Base-by-base conservation (phyloP, 2,113 vertebrate genomes). In the Bujurquina vittata region DNA sequence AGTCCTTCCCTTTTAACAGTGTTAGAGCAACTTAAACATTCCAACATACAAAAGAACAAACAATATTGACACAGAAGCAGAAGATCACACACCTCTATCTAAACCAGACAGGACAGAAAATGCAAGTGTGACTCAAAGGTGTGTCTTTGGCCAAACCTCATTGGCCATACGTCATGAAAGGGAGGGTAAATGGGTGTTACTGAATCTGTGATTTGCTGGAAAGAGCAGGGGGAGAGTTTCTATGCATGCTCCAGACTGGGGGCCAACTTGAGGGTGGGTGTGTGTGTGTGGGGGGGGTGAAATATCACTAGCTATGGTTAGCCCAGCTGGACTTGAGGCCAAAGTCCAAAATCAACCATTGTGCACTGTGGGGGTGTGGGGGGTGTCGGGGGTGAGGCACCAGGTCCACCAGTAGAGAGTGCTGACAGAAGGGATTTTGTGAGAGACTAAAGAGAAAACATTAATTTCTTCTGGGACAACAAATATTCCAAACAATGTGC, bases 51-150 rank as follows among this genome's bases (percentile, higher is more conserved):
- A 61, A 67, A 69, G 46, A 37, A 72, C 49, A 75, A 82, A 75
- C 37, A 77, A 85, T 43, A 86, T 60, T 23, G 81, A 31, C 65
- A 87, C 78, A 77, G 76, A 80, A 29, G 26, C 74, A 90, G 85
- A 62, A 59, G 75, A 91, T 78, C 87, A 88, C 88, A 87, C 89
- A 93, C 91, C 84, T 93, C 91, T 86, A 83, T 89, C 85, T 80
- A 84, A 87, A 82, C 80, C 87, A 93, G 92, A 88, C 75, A 3
- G 86, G 88, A 89, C 90, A 79, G 89, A 89, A 94, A 89, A 93
- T 52, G 91, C 89, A 89, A 79, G 83, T 88, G 69, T 75, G 87
- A 88, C 77, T 92, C 82, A 94, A 95, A 96, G 95, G 95, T 96
- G 94, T 94, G 94, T 90, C 84, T 78, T 78, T 59, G 69, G 62